Percentiles rank a stretch among this genome's conserved stretches.
phyloP scores from a whole-genome alignment of 1,140 invertebrate species.

The Drosophila setifemur region DNA sequence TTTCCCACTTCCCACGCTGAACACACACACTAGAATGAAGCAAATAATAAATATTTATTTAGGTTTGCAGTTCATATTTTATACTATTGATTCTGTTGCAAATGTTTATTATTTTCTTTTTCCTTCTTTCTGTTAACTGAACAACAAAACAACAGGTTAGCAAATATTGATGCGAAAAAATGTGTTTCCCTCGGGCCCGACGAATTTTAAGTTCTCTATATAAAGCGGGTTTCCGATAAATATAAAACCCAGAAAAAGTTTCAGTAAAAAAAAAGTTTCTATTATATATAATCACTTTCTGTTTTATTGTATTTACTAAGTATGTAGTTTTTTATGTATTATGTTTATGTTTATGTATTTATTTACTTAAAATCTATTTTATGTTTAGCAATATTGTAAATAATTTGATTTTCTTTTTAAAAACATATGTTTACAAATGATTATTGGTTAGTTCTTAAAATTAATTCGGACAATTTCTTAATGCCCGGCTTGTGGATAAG shows the following conservation, averaged over 20 bases:
- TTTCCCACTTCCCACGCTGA: not conserved
- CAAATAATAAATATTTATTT: constrained; percentile 79
- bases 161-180: constrained; percentile 28
- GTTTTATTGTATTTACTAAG: too few relatives aligned
- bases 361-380: too few relatives aligned
- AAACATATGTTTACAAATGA: too few relatives aligned
- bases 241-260: too few relatives aligned
- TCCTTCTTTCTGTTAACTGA: not conserved
- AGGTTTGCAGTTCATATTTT: constrained; percentile 80
- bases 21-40: constrained; percentile 22
- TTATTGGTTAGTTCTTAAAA: too few relatives aligned
- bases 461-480: too few relatives aligned
- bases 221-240: too few relatives aligned
- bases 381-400: too few relatives aligned
- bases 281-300: too few relatives aligned
- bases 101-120: constrained; percentile 19
- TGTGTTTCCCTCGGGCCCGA: not conserved
- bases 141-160: constrained; percentile 30
- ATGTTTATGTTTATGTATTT: not conserved
- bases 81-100: constrained; percentile 60
- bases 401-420: too few relatives aligned
- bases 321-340: too few relatives aligned
- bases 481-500: constrained; percentile 93
- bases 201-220: constrained; percentile 6
- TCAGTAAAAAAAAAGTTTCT: too few relatives aligned